Evolutionary conservation across 2,113 vertebrate species (phyloP), one percentile per base, ranked within the genome.

Genomic region (Oryzias javanicus): DNA sequence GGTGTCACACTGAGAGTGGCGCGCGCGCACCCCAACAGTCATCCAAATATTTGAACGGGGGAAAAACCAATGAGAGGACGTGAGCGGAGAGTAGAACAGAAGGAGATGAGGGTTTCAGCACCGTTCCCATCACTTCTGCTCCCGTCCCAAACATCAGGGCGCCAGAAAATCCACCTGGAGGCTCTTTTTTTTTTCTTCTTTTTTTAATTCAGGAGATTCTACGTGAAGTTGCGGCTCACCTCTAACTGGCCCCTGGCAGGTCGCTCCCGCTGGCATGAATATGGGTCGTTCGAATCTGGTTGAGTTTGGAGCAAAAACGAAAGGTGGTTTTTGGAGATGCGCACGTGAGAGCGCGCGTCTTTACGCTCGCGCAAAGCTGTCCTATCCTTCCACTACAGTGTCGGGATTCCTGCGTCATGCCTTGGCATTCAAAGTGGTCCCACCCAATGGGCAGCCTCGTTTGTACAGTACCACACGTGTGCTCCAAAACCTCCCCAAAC

Each of bases 101-200:
- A 80, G 85, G 77, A 60, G 66, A 67, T 71, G 62, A 76, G 60
- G 67, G 62, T 70, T 86, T 83, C 72, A 86, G 86, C 72, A 85
- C 86, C 85, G 68, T 72, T 86, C 78, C 81, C 60, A 60, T 80
- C 72, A 61, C 25, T 64, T 67, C 78, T 69, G 76, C 76, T n/a
- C 64, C 72, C 55, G 75, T 57, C 60, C 59, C 63, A 1, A 68
- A 57, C 72, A 65, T 81, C 55, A 64, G 56, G 17, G 1, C 40
- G 50, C 49, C 25, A 48, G 47, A 35, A 58, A 66, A 46, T 19
- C 14, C 22, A n/a, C 69, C 4, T n/a, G 4, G 7, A 60, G 44
- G 61, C 63, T 2, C 18, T 49, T n/a, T 51, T 55, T 35, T 35
- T 6, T 29, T n/a, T 51, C 52, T 35, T 35, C 1, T 29, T 29